These are phyloP conservation scores for Lindbergichthys nudifrons DNA, from an alignment of 2,797 vertebrate species.

Conservation along the genomic window DNA sequence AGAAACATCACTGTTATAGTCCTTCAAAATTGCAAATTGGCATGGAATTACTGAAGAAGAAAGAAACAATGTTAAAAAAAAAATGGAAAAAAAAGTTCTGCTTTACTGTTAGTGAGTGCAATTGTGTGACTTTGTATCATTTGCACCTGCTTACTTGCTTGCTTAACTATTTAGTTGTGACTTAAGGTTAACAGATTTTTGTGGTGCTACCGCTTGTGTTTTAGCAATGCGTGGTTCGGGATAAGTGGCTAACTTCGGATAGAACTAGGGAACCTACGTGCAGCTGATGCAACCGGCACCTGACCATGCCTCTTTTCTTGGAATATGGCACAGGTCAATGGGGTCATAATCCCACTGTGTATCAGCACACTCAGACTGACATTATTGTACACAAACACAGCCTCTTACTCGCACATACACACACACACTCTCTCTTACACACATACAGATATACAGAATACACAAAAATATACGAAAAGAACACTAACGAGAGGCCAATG, in stretches of 20 bases:
- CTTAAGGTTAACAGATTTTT: slow-evolving; percentile 66
- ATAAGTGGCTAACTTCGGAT: slow-evolving; percentile 45
- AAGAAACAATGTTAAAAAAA: slow-evolving; percentile 44
- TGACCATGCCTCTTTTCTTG: slow-evolving; percentile 47
- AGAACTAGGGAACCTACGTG: slow-evolving; percentile 71
- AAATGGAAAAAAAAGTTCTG: slow-evolving; percentile 46
- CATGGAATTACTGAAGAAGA: slow-evolving; percentile 32
- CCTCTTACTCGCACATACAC: slow-evolving; percentile 20
- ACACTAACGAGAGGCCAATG: slow-evolving; percentile 44
- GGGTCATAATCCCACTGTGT: slow-evolving; percentile 59
- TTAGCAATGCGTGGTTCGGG: slow-evolving; percentile 62
- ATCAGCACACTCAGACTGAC: slow-evolving; percentile 58
- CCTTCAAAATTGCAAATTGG: slow-evolving; percentile 46
- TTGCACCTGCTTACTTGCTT: slow-evolving; percentile 81
- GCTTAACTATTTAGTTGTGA: slow-evolving; percentile 78
- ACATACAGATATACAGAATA: slow-evolving; percentile 22
- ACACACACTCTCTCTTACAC: slow-evolving; percentile 12
- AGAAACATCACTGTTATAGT: slow-evolving; percentile 41
- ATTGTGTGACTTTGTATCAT: slow-evolving; percentile 78
- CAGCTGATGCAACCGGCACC: slow-evolving; percentile 75
- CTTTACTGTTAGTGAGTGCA: slow-evolving; percentile 78
- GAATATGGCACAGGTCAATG: slow-evolving; percentile 54
- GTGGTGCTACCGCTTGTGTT: slow-evolving; percentile 77
- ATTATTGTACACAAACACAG: slow-evolving; percentile 44
- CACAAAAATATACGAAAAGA: slow-evolving; percentile 10